phyloP scores from a whole-genome alignment of 2,113 vertebrate species.

The Rissa tridactyla region DNA sequence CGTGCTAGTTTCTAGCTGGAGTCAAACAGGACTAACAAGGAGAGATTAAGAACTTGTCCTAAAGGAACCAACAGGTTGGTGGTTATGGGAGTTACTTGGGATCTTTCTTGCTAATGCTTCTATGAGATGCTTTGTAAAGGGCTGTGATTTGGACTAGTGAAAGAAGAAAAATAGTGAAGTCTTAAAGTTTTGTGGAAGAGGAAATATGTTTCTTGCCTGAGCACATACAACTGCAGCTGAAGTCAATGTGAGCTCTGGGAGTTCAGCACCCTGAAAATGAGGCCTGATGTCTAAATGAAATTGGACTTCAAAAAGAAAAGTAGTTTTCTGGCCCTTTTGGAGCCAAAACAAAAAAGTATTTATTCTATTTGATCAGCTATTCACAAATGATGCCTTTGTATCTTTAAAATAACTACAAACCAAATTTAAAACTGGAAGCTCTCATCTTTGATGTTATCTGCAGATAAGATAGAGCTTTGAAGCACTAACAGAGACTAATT shows the following conservation, averaged over 20 bases:
- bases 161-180: background rate
- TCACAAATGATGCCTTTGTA: conserved; percentile 75
- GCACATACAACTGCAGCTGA: background rate
- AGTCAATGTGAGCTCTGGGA: background rate
- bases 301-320: conserved; percentile 69
- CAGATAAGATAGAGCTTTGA: conserved; percentile 75
- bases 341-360: conserved; percentile 66
- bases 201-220: background rate
- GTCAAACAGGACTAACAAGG: background rate
- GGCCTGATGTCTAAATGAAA: conserved; percentile 55
- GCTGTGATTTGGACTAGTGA: background rate
- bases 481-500: conserved; percentile 70
- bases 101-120: background rate
- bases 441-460: conserved; percentile 76
- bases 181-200: background rate
- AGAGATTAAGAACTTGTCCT: background rate
- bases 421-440: conserved; percentile 68
- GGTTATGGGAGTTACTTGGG: background rate
- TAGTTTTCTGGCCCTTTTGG: conserved; percentile 59
- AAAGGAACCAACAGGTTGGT: background rate
- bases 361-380: conserved; percentile 78
- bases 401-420: conserved; percentile 73
- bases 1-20: background rate
- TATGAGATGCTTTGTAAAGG: background rate
- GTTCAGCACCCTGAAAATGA: conserved; percentile 15